These are phyloP conservation scores for Penaeus japonicus DNA, from an alignment of 1,140 invertebrate genomes.

Conservation along the genomic window DNA sequence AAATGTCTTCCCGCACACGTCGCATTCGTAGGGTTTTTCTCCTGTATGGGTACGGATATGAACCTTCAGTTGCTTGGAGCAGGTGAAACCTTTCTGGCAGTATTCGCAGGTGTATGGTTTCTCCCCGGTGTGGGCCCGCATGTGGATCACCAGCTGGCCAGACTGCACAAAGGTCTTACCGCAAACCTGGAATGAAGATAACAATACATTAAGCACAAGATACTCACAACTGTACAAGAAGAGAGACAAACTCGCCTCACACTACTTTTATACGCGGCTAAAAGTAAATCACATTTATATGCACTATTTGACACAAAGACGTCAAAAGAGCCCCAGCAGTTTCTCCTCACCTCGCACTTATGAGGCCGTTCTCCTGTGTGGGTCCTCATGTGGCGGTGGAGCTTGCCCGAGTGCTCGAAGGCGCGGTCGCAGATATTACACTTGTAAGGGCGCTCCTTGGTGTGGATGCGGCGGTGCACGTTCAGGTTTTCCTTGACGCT, in stretches of 20 bases:
- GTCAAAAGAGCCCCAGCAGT: neutral
- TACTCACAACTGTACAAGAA: neutral
- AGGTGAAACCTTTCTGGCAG: slow-evolving; percentile 66
- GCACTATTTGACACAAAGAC: neutral
- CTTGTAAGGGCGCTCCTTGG: slow-evolving; percentile 83
- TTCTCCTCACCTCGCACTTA: slow-evolving; percentile 70
- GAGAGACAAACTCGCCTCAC: neutral
- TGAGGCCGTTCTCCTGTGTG: slow-evolving; percentile 87
- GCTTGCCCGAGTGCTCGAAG: slow-evolving; percentile 90
- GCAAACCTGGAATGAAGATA: slow-evolving; percentile 71
- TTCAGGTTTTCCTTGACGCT: slow-evolving; percentile 92
- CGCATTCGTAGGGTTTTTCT: slow-evolving; percentile 78
- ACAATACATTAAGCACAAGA: neutral
- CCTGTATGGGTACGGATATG: slow-evolving; percentile 80
- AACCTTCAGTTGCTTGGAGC: slow-evolving; percentile 85
- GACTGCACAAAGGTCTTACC: slow-evolving; percentile 71
- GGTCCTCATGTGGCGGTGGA: slow-evolving; percentile 86
- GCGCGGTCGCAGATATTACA: slow-evolving; percentile 90
- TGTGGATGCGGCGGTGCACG: slow-evolving; percentile 90
- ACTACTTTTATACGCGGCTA: neutral
- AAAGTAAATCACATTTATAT: neutral
- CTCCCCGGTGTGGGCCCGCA: slow-evolving; percentile 65
- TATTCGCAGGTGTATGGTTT: slow-evolving; percentile 66
- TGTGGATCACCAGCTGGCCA: slow-evolving; percentile 62
- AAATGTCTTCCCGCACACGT: slow-evolving; percentile 83